These are phyloP conservation scores for Myotis findleyi DNA, from an alignment of 2,797 vertebrate genomes.

Conservation along the genomic window DNA sequence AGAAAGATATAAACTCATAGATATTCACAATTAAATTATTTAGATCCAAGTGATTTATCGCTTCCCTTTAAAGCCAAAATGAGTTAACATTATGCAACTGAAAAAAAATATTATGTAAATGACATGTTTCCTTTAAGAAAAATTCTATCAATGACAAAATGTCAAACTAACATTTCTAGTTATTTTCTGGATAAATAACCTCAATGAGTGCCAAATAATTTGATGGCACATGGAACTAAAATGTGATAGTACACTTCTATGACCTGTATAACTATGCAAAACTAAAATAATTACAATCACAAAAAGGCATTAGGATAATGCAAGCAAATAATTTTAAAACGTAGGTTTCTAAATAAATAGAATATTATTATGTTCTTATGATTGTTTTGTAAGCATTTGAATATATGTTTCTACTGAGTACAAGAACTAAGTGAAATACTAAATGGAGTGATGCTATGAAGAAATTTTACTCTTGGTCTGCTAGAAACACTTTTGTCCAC, in stretches of 20 bases:
- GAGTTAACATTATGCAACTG: neutral
- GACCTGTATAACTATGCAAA: neutral
- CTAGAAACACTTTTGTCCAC: neutral
- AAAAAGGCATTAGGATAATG: neutral
- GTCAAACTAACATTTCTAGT: neutral
- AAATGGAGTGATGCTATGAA: neutral
- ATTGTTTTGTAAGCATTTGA: constrained; percentile 6
- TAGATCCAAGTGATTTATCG: neutral
- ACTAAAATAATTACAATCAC: neutral
- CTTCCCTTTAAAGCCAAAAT: constrained; percentile 26
- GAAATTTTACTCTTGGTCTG: neutral
- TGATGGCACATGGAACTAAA: neutral
- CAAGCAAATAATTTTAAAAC: neutral
- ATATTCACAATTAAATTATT: constrained; percentile 22
- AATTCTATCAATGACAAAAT: neutral
- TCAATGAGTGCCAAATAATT: neutral
- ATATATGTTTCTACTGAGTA: neutral
- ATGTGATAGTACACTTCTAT: neutral
- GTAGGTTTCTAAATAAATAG: neutral
- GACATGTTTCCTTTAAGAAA: neutral
- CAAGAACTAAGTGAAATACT: neutral
- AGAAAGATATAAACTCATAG: neutral
- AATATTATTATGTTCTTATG: neutral
- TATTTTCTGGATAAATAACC: constrained; percentile 51
- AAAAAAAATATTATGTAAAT: constrained; percentile 44